These are phyloP conservation scores for Dendrophyllia cribrosa DNA, from an alignment of 64 coral and sea anemone genomes.

Conservation along the genomic window DNA sequence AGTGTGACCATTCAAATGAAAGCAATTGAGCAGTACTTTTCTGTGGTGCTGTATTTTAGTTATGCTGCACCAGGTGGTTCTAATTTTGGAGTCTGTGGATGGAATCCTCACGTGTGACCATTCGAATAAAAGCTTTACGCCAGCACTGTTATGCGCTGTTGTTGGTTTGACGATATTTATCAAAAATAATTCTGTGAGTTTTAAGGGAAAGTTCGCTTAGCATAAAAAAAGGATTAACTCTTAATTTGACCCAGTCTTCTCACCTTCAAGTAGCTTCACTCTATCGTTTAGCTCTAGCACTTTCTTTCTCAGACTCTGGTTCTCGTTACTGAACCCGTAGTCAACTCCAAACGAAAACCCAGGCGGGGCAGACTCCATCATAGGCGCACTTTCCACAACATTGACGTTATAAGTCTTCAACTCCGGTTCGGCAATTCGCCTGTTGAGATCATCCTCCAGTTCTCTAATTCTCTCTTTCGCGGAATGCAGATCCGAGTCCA, in stretches of 20 bases:
- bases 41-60: no score
- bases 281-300: not conserved
- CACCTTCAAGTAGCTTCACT: not conserved
- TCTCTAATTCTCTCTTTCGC: slow-evolving; percentile 13
- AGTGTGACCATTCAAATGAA: no score
- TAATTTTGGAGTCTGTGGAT: no score
- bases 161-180: no score
- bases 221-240: no score
- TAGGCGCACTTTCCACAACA: slow-evolving; percentile 21
- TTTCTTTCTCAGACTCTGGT: not conserved
- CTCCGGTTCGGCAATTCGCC: slow-evolving; percentile 22
- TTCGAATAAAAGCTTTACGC: no score
- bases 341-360: slow-evolving; percentile 12
- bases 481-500: not conserved
- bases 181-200: no score
- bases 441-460: slow-evolving; percentile 15
- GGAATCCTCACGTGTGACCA: no score
- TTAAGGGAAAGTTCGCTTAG: no score
- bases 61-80: no score
- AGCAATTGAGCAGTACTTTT: no score
- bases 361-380: not conserved
- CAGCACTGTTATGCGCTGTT: no score
- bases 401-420: slow-evolving; percentile 31
- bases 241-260: not conserved
- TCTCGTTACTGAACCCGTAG: not conserved